Base-by-base conservation (phyloP, 1,140 invertebrate species). In the Pectinophora gossypiella region DNA sequence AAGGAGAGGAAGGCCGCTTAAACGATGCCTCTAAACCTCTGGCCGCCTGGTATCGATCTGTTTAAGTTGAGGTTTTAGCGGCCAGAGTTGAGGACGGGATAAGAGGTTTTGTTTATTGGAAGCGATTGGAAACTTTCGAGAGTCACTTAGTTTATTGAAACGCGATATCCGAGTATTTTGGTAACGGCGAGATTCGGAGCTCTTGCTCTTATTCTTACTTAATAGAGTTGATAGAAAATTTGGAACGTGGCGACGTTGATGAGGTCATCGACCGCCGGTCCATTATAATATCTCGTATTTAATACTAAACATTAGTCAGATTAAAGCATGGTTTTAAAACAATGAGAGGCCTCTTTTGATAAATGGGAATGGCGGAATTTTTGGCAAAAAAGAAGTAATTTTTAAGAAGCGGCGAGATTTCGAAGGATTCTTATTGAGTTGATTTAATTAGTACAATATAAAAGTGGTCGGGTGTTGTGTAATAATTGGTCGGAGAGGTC, bases 21-120 rank as follows among this genome's bases (percentile, higher is more conserved):
- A 76, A 73, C 60, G 56, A 55, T 59, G 56, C 62, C 70, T 61
- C 60, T 58, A 51, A 61, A 68, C 64, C 57, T 51, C 66, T 73
- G 61, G 36, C 60, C 53, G 61, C 66, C 64, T 74, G 51, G 51
- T 59, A 62, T 62, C 49, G 60, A 61, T 59, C 47, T 23, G 51
- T 51, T 57, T 51, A 45, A 59, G 51, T 48, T 57, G 36, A 48
- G 53, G 48, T 50, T 32, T 32, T 32, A 32, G 2, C 9, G 27
- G 9, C 7, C n/a, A 32, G 9, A 32, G 27, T 32, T 32, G 9
- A 12, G n/a, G n/a, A 32, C 27, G n/a, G 27, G 27, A 32, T 32
- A 32, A 9, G 27, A 32, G 27, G n/a, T n/a, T n/a, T n/a, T n/a
- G n/a, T 32, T 32, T 32, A 32, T 32, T 32, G 27, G 27, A 9